Percentiles rank a stretch among this genome's conserved stretches.
phyloP scores from a whole-genome alignment of 2,113 vertebrate genomes.

The Actinemys pallida region DNA sequence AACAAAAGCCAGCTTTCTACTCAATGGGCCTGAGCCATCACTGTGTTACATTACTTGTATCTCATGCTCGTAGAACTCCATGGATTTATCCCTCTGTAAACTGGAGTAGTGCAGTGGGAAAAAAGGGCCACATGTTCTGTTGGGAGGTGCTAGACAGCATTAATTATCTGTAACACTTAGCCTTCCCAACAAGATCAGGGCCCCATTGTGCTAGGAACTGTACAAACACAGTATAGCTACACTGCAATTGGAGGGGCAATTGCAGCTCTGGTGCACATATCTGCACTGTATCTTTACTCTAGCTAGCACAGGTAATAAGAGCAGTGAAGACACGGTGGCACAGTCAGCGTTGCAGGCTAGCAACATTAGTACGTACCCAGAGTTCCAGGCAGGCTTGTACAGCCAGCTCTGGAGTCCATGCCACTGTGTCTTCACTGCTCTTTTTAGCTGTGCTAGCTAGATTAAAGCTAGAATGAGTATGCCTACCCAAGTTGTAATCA shows the following conservation, averaged over 20 bases:
- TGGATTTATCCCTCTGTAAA: background rate
- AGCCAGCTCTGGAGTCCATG: background rate
- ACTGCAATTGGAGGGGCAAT: background rate
- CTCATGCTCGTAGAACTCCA: background rate
- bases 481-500: background rate
- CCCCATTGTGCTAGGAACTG: background rate
- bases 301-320: background rate
- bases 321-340: background rate
- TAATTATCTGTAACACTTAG: background rate
- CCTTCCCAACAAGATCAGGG: background rate
- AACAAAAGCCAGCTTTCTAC: background rate
- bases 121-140: background rate
- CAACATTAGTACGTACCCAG: background rate
- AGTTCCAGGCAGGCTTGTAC: background rate
- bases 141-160: background rate
- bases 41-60: background rate
- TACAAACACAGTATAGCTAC: background rate
- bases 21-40: background rate
- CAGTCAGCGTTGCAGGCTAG: background rate
- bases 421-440: background rate
- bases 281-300: background rate
- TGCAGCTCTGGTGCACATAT: background rate
- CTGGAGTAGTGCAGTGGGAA: background rate
- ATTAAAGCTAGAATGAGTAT: background rate
- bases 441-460: background rate